Evolutionary conservation across 2,888 invertebrate genomes (phyloP), one percentile per base, ranked within the genome.

Genomic region (Acanthosepion pharaonis): DNA sequence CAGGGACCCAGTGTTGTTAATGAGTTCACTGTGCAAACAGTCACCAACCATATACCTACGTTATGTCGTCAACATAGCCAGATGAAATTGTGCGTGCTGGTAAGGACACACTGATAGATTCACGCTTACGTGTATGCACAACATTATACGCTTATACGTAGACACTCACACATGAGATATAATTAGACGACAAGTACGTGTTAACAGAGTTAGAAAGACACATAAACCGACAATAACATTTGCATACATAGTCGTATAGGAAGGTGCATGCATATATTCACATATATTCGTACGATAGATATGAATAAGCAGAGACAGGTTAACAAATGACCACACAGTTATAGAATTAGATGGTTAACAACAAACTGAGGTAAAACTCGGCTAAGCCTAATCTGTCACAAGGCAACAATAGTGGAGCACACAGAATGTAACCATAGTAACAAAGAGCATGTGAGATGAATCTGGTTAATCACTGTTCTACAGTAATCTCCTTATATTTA

Each of bases 1-100:
- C 78, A 78, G 78, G n/a, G n/a, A 78, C 78, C 78, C 78, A 78
- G 78, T 78, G 78, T n/a, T 78, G 78, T 78, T 78, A 78, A 78
- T 78, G 78, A 78, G 78, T 78, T 78, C 78, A 78, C n/a, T 78
- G 78, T 78, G 78, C n/a, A 78, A 78, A 78, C n/a, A 78, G 78
- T n/a, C 78, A 78, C 78, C 78, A 33, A 78, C 78, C 78, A 78
- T 78, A 78, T 78, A 78, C 78, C n/a, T 78, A 78, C 78, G 33
- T 78, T 78, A n/a, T 33, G 78, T 78, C 78, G 78, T n/a, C 78
- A 78, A n/a, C n/a, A n/a, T 33, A 78, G 78, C n/a, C 11, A 33
- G 78, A 78, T 78, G 78, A 11, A 78, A 78, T 78, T 78, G 78
- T 78, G 78, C 78, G n/a, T 78, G 78, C n/a, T 78, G n/a, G 78